Base-by-base conservation (phyloP, 2,113 vertebrate species). In the Hippocampus barbouri region DNA sequence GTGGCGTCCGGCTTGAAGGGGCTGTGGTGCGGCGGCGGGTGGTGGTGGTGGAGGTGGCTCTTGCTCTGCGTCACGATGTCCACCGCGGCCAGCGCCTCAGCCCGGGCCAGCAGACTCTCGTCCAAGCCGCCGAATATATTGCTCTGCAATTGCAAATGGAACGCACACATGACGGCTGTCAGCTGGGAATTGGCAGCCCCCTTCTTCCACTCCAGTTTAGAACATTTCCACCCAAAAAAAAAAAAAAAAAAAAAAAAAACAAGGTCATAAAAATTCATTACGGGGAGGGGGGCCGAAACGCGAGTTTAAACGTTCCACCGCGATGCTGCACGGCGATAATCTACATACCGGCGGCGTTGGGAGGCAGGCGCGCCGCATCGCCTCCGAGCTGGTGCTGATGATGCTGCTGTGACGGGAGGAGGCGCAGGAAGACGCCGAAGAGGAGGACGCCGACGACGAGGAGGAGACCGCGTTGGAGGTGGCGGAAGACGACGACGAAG, bases 81-180 rank as follows among this genome's bases (percentile, higher is more conserved):
- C 95, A 98, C 97, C 82, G 97, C 97, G 89, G 97, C 97, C 92
- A 99, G 94, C 94, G 97, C 97, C 94, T 99, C 97, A 74, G 97
- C 97, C 83, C 97, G 97, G 94, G 97, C 97, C 96, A 99, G 91
- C 93, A 99, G 93, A 92, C 97, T 99, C 95, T 99, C 97, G 94
- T 99, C 97, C 94, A 99, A 95, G 91, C 97, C 97, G 85, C 97
- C 97, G 94, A 99, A 99, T 95, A 99, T 98, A 95, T 99, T 98
- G 96, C 97, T 98, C 97, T 99, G 97, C 94, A 97, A 97, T 95
- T 94, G 95, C 94, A 98, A 99, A 95, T 95, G 98, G 94, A 97
- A 98, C 93, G 95, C 95, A 93, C 95, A 96, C 95, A 97, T 99
- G 94, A 92, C 15, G 57, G 57, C 94, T 94, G 94, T 94, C 96